These are phyloP conservation scores for Colostygia pectinataria DNA, from an alignment of 2,888 invertebrate species.

Conservation along the genomic window DNA sequence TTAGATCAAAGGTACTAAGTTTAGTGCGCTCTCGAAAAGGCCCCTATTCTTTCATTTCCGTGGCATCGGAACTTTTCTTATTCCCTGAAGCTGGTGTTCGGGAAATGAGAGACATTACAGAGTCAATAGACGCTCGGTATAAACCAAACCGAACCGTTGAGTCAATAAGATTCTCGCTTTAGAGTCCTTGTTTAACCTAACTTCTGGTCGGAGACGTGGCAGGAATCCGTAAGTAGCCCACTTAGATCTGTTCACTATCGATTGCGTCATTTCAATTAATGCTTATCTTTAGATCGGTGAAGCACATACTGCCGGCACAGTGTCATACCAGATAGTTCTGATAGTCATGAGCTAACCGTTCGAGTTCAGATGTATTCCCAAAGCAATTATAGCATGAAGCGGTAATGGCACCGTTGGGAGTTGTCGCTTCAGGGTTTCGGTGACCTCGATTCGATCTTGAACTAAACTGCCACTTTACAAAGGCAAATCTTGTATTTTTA, in stretches of 20 bases:
- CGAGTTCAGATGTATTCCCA: conserved; percentile 46
- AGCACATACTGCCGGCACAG: conserved; percentile 12
- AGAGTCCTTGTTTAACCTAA: conserved; percentile 65
- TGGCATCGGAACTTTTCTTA: conserved; percentile 74
- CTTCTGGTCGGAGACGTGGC: conserved; percentile 59
- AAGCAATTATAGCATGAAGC: conserved; percentile 51
- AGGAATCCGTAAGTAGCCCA: conserved; percentile 52
- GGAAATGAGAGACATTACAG: conserved; percentile 79
- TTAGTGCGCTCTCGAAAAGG: conserved; percentile 66
- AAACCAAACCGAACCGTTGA: conserved; percentile 61
- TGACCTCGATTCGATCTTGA: conserved; percentile 44
- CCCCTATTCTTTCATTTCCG: conserved; percentile 71
- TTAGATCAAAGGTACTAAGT: conserved; percentile 78
- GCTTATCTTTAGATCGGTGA: conserved; percentile 45
- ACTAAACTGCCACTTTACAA: conserved; percentile 25
- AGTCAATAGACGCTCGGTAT: conserved; percentile 73
- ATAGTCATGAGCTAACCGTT: conserved; percentile 40
- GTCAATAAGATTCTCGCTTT: conserved; percentile 70
- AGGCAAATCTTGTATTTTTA: conserved; percentile 30
- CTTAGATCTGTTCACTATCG: conserved; percentile 44
- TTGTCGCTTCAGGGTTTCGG: conserved; percentile 41
- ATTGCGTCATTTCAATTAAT: conserved; percentile 57
- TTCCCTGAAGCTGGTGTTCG: conserved; percentile 71
- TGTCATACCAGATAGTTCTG: conserved; percentile 26
- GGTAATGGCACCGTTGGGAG: conserved; percentile 44